A percentile compares a stretch with the other conserved stretches of the same genome.
phyloP scores from a whole-genome alignment of 2,888 invertebrate genomes.

The Coenonympha arcania region DNA sequence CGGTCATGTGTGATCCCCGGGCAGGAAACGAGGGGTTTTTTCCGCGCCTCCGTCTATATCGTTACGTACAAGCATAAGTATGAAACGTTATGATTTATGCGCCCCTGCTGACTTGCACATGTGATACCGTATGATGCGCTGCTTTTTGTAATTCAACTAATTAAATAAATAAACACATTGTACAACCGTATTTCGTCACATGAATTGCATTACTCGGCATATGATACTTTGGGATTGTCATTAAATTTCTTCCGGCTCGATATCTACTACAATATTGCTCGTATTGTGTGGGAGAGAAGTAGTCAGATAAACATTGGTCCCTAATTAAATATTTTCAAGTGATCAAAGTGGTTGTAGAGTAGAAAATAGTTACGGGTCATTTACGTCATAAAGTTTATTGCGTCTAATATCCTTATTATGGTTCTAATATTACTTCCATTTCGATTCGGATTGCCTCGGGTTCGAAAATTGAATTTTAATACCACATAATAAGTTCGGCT shows the following conservation, averaged over 20 bases:
- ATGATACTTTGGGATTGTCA: too few relatives aligned
- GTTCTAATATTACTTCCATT: slow-evolving; percentile 42
- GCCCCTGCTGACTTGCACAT: slow-evolving; percentile 58
- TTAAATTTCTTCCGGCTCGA: too few relatives aligned
- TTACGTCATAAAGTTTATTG: slow-evolving; percentile 30
- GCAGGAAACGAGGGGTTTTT: slow-evolving; percentile 71
- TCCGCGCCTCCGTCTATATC: slow-evolving; percentile 66
- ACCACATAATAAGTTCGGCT: slow-evolving; percentile 69
- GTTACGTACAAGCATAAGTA: slow-evolving; percentile 61
- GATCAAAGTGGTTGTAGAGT: slow-evolving; percentile 3
- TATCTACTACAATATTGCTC: too few relatives aligned
- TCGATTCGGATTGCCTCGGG: slow-evolving; percentile 54
- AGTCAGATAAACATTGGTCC: too few relatives aligned
- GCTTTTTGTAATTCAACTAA: slow-evolving; percentile 54
- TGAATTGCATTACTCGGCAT: slow-evolving; percentile 36
- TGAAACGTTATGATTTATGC: slow-evolving; percentile 68
- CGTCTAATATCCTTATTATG: slow-evolving; percentile 34
- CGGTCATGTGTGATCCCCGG: slow-evolving; percentile 74
- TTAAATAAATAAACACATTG: too few relatives aligned
- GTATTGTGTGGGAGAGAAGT: too few relatives aligned
- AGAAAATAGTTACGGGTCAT: background rate
- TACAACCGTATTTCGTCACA: slow-evolving; percentile 42
- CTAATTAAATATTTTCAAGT: background rate
- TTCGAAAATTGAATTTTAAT: slow-evolving; percentile 70
- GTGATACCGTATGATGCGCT: slow-evolving; percentile 58